Evolutionary conservation across 2,888 invertebrate species (phyloP), one percentile per base, ranked within the genome.

Genomic region (Pheosia tremula): DNA sequence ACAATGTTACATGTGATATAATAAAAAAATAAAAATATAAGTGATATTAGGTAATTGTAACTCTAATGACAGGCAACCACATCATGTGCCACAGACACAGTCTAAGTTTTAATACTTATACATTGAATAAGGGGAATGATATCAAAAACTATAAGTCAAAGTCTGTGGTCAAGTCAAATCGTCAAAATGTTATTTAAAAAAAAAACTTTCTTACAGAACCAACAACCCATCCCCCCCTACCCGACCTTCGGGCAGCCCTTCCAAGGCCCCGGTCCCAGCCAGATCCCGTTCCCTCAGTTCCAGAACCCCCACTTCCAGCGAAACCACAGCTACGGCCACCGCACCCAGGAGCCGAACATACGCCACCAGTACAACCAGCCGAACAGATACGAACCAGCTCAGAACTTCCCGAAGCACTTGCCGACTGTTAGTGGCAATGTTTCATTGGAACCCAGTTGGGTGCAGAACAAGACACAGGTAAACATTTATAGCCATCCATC

Each of bases 201-300:
- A 36, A 41, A 0, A 55, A 41, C 38, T 65, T 63, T 58, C 38
- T 77, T 67, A 0, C 80, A 87, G 86, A 80, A 64, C 49, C 85
- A 82, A 62, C 83, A 84, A 5, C 79, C 85, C 1, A 64, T 87
- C n/a, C 87, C 86, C 0, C 85, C 86, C 0, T 85, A 82, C 74
- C 86, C 89, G 3, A 71, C 78, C n/a, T 86, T 89, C 78, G 74
- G 72, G 0, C 82, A 79, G 36, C 84, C 85, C 0, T 80, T 81
- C 76, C 83, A 78, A n/a, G 82, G 78, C 2, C 82, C 84, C 0
- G 81, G 77, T 0, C 81, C 84, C n/a, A 77, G 76, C 41, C 86
- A 85, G 60, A 78, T 86, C 36, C 90, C 88, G 1, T 83, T 79
- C 80, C 89, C 89, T 3, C 84, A 84, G 62, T 86, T 85, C 81